Percentiles rank a stretch among this genome's conserved stretches.
Conservation (phyloP, 2,888 invertebrate genomes). For the Amorpha juglandis region DNA sequence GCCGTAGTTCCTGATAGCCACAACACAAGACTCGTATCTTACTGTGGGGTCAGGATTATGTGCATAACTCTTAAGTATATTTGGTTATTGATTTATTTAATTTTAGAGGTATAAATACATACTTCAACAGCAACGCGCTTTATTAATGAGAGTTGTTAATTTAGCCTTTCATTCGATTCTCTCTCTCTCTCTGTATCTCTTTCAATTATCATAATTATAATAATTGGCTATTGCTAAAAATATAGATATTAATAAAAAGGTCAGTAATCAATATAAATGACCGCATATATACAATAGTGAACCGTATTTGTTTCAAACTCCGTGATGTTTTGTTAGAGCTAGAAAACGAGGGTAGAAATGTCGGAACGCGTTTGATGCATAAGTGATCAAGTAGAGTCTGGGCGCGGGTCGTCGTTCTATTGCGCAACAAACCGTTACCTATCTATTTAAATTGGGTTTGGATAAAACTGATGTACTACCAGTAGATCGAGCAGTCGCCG, state of each 20-base stretch:
- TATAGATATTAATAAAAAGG: neutral
- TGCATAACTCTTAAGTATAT: no score
- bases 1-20: no score
- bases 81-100: no score
- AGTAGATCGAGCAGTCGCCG: slow-evolving; percentile 44
- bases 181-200: neutral
- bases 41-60: no score
- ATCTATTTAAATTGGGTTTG: slow-evolving; percentile 76
- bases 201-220: neutral
- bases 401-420: slow-evolving; percentile 73
- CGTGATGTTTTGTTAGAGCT: slow-evolving; percentile 53
- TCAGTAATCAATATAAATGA: slow-evolving; percentile 6
- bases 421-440: slow-evolving; percentile 79
- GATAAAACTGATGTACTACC: slow-evolving; percentile 66
- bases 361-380: slow-evolving; percentile 78
- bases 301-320: slow-evolving; percentile 2
- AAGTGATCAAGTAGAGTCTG: slow-evolving; percentile 73
- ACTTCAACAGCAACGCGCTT: neutral
- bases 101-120: neutral
- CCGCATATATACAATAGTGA: neutral
- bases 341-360: slow-evolving; percentile 50
- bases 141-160: neutral
- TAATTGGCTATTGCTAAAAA: neutral
- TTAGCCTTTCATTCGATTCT: neutral
- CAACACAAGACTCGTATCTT: no score